A percentile compares a stretch with the other conserved stretches of the same genome.
Conservation (phyloP, 2,113 vertebrate genomes). For the Hystrix cristata region DNA sequence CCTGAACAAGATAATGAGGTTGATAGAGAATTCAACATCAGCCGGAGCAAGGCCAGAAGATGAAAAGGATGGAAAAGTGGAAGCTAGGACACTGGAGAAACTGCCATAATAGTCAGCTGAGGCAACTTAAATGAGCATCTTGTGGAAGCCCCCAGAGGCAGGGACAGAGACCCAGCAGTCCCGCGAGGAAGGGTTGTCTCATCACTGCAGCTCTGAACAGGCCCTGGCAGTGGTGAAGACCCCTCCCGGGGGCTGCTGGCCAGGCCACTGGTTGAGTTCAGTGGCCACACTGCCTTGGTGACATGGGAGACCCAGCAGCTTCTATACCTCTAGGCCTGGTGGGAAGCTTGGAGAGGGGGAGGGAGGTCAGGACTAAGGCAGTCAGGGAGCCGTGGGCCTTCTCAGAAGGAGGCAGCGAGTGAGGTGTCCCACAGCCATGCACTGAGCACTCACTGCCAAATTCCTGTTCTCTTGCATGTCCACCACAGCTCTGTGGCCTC, state of each 20-base stretch:
- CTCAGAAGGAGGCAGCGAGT: no score
- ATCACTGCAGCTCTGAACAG: neutral
- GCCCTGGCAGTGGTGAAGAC: neutral
- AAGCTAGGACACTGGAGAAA: neutral
- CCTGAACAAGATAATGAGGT: neutral
- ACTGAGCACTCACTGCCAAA: neutral
- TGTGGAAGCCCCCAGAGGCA: neutral
- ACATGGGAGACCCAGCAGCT: neutral
- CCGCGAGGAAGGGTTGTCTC: no score
- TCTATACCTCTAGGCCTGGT: neutral
- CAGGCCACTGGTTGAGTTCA: neutral
- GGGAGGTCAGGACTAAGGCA: neutral
- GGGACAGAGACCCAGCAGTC: fast-evolving
- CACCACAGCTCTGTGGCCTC: neutral
- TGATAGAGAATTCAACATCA: neutral
- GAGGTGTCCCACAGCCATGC: fast-evolving
- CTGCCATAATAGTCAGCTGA: no score
- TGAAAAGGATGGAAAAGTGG: neutral
- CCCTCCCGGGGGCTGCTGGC: neutral
- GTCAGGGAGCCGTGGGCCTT: neutral
- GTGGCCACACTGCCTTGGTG: neutral
- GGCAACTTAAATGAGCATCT: neutral
- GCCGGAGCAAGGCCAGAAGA: neutral
- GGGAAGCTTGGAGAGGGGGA: neutral
- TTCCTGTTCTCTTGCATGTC: neutral